Evolutionary conservation across 2,113 vertebrate species (phyloP), one percentile per base, ranked within the genome.

Genomic region (Phrynocephalus versicolor): DNA sequence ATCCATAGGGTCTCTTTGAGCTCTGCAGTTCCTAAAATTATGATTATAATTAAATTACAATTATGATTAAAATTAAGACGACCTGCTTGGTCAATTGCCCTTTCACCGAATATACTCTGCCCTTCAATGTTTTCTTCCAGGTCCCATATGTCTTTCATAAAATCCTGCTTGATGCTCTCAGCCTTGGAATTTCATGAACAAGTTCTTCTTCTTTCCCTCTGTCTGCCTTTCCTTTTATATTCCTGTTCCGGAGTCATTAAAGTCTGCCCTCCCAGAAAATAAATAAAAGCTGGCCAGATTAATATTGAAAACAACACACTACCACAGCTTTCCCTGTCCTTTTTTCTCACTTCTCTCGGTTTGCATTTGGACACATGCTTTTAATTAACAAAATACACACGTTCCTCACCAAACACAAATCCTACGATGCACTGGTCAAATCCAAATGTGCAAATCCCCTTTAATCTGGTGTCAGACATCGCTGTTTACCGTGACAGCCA

Each of bases 401-500:
- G 1, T 80, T 87, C 21, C 69, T 15, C 82, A 79, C 19, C 18
- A 69, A 33, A 1, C 25, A 12, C 58, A 58, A 6, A 74, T 23
- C 35, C 72, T 86, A 70, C 0, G 83, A 82, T 25, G 60, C 58
- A 73, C 0, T 25, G 8, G 8, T 39, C 33, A 72, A 5, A 1
- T 67, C 73, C 41, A 75, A 72, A 41, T 79, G 21, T 18, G 30
- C 37, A 75, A 77, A 80, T 69, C 51, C 69, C 21, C 3, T 30
- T 3, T 88, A 84, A 84, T 55, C 7, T 18, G 77, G 4, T 9
- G 33, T 65, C 84, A 70, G 45, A 84, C 74, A 27, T 83, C 57
- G 37, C n/a, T 75, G 27, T 71, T 41, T 27, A 14, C 23, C 69
- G 35, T 83, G 76, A 77, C 35, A 51, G 5, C 13, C 64, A 65